These are phyloP conservation scores for Carcharodon carcharias DNA, from an alignment of 2,797 vertebrate genomes.

Conservation along the genomic window DNA sequence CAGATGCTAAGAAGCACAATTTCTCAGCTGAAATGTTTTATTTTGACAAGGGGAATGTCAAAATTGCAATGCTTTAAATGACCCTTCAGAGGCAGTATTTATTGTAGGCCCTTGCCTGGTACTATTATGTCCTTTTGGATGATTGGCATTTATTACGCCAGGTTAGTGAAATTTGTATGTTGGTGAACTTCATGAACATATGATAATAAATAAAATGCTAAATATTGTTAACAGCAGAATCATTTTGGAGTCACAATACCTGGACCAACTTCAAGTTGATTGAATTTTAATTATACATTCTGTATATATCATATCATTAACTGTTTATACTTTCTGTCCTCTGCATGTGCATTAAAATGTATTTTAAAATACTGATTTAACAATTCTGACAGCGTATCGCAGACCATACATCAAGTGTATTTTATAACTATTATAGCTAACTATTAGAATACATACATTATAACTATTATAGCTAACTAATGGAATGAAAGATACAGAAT, in stretches of 20 bases:
- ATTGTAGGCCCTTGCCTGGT: not conserved
- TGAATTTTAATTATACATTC: not conserved
- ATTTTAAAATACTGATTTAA: not conserved
- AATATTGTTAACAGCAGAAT: not conserved
- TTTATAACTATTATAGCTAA: not conserved
- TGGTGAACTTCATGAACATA: not conserved
- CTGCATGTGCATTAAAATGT: not conserved
- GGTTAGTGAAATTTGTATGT: not conserved
- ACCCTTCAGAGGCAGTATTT: constrained; percentile 8
- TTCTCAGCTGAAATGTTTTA: not conserved
- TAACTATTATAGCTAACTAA: not conserved
- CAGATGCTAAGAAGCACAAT: not conserved
- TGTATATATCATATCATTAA: not conserved
- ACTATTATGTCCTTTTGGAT: not conserved
- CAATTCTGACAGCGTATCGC: not conserved
- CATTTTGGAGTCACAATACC: not conserved
- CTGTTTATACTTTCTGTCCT: not conserved
- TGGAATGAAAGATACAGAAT: not conserved
- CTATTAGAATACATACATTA: too few species aligned
- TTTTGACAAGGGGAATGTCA: not conserved
- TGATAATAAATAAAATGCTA: not conserved
- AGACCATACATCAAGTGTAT: not conserved
- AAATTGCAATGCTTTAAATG: not conserved
- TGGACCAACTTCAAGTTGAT: not conserved
- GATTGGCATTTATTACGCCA: too few species aligned